phyloP scores from a whole-genome alignment of 2,797 vertebrate species.

The Gobio occitaniae region DNA sequence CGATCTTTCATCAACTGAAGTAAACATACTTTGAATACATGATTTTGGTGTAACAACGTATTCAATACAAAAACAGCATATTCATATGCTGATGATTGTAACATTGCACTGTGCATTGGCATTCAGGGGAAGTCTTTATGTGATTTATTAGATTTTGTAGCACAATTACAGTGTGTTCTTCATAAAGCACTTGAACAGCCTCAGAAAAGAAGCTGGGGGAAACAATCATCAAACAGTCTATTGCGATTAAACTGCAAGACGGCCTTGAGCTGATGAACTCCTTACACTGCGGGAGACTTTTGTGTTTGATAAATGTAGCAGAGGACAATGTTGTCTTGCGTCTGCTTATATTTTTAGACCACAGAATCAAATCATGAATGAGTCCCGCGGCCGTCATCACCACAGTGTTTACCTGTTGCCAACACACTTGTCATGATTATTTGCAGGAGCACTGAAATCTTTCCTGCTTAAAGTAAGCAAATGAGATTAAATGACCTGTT shows the following conservation, averaged over 20 bases:
- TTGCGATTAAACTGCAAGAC: not conserved
- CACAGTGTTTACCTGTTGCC: not conserved
- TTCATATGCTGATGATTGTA: constrained; percentile 25
- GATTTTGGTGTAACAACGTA: constrained; percentile 1
- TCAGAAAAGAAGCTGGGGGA: not conserved
- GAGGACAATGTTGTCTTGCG: not conserved
- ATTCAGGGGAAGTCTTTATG: constrained; percentile 1
- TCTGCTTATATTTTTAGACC: constrained; percentile 9
- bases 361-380: not conserved
- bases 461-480: constrained; percentile 9
- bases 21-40: not conserved
- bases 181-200: constrained; percentile 17
- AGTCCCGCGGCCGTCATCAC: not conserved
- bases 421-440: not conserved
- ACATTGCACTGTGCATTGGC: not conserved
- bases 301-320: constrained; percentile 29
- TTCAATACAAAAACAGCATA: constrained; percentile 4
- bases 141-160: constrained; percentile 12
- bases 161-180: not conserved
- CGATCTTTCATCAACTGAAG: not conserved
- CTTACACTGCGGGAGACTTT: not conserved
- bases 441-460: not conserved
- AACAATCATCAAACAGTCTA: not conserved
- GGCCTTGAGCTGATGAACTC: constrained; percentile 8
- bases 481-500: not conserved